Evolutionary conservation across 2,113 vertebrate species (phyloP).

Genomic region (Balaenoptera acutorostrata): DNA sequence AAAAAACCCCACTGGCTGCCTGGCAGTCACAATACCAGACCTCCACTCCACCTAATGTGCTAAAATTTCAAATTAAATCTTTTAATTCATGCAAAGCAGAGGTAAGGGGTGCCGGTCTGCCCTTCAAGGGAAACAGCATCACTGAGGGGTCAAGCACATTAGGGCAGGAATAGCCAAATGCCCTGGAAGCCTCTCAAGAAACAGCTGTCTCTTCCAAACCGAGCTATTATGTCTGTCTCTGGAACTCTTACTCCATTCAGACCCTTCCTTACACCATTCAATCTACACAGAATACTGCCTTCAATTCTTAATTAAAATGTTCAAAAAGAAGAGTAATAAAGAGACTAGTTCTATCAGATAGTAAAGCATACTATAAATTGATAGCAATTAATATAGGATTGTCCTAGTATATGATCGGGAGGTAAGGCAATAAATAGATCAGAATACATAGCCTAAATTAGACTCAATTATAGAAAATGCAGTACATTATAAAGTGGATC

Average conservation of each 20-base stretch:
- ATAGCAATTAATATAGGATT: background rate
- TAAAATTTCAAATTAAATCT: background rate
- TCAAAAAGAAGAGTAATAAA: background rate
- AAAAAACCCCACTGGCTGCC: background rate
- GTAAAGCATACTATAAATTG: background rate
- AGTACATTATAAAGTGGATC: background rate
- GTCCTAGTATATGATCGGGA: background rate
- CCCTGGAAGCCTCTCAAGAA: background rate
- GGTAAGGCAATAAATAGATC: background rate
- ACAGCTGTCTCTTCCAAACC: background rate
- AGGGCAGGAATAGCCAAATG: background rate
- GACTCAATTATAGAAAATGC: background rate
- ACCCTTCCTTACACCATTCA: background rate
- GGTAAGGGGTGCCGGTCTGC: background rate
- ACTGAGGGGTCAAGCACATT: background rate
- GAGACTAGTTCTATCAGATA: background rate
- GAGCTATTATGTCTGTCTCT: background rate
- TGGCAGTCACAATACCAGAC: background rate
- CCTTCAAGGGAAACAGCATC: accelerated
- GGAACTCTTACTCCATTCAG: background rate
- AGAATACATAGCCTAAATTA: background rate
- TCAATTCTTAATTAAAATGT: background rate
- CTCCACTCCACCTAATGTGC: background rate
- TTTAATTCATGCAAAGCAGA: background rate
- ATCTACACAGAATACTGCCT: background rate